phyloP scores from a whole-genome alignment of 2,113 vertebrate genomes.

The Corythoichthys haematopterus region DNA sequence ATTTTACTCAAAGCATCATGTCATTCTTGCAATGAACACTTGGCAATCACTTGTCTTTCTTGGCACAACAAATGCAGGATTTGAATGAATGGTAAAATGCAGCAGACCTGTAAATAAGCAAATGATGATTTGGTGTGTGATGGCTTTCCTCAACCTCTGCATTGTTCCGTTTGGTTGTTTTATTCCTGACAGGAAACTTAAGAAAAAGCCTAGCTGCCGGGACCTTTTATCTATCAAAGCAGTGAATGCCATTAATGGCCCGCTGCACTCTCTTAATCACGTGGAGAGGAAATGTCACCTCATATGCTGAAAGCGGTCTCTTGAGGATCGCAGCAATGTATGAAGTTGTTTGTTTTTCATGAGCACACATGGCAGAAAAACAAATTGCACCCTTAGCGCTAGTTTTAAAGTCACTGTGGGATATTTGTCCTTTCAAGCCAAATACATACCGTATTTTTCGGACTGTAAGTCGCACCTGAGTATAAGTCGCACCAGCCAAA shows the following conservation, averaged over 20 bases:
- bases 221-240: slow-evolving; percentile 41
- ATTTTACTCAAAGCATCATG: neutral
- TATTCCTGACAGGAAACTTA: slow-evolving; percentile 44
- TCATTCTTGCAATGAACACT: neutral
- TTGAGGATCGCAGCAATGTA: slow-evolving; percentile 17
- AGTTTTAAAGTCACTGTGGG: no score
- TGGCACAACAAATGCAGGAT: slow-evolving; percentile 19
- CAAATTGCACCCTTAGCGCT: slow-evolving; percentile 19
- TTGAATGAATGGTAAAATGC: slow-evolving; percentile 21
- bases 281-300: slow-evolving; percentile 35
- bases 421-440: no score
- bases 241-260: slow-evolving; percentile 36
- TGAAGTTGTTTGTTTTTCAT: slow-evolving; percentile 11
- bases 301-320: slow-evolving; percentile 29
- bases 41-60: slow-evolving; percentile 10
- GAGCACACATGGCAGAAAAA: slow-evolving; percentile 19
- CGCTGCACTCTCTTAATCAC: slow-evolving; percentile 45
- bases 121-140: slow-evolving; percentile 8
- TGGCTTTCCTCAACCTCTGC: slow-evolving; percentile 21
- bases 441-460: no score
- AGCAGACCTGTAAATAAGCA: slow-evolving; percentile 12
- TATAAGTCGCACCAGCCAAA: no score
- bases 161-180: slow-evolving; percentile 12
- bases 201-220: slow-evolving; percentile 26
- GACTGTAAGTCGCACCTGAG: no score